A percentile compares a stretch with the other conserved stretches of the same genome.
Evolutionary conservation across 2,113 vertebrate genomes (phyloP).

Genomic region (Apteryx owenii): DNA sequence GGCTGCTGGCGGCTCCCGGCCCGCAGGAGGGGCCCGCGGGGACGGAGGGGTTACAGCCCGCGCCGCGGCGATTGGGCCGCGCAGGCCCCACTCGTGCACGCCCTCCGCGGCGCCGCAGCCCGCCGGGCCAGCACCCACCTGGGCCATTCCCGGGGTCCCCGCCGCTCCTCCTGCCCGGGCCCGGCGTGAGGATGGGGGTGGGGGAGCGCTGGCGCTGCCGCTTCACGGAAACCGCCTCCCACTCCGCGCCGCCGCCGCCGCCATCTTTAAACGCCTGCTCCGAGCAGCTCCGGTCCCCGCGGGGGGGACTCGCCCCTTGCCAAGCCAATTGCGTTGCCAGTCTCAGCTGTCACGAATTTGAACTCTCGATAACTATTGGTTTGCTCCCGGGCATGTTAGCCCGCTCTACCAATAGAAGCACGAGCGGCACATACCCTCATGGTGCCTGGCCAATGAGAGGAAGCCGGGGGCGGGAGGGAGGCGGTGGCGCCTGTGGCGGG

Average conservation of each 20-base stretch:
- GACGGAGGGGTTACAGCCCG: background rate
- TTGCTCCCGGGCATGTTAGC: accelerated
- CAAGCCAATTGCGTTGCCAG: background rate
- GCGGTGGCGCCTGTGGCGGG: background rate
- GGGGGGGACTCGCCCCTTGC: background rate
- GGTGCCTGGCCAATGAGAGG: accelerated
- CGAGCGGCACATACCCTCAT: background rate
- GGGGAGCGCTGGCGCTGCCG: background rate
- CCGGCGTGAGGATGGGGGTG: no score
- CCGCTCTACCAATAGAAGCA: background rate
- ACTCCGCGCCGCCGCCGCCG: background rate
- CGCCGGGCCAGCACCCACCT: slow-evolving; percentile 41
- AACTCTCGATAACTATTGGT: background rate
- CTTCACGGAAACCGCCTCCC: background rate
- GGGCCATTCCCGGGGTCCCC: slow-evolving; percentile 40
- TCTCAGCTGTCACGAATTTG: accelerated
- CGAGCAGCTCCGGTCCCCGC: background rate
- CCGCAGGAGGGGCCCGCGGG: background rate
- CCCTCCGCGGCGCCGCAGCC: background rate
- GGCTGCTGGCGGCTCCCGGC: background rate
- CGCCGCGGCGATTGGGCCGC: background rate
- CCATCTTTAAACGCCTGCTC: slow-evolving; percentile 67
- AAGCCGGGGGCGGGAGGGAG: background rate
- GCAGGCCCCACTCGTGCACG: background rate
- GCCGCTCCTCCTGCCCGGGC: background rate